Conservation (phyloP, 2,113 vertebrate genomes). For the Brachypteracias leptosomus region DNA sequence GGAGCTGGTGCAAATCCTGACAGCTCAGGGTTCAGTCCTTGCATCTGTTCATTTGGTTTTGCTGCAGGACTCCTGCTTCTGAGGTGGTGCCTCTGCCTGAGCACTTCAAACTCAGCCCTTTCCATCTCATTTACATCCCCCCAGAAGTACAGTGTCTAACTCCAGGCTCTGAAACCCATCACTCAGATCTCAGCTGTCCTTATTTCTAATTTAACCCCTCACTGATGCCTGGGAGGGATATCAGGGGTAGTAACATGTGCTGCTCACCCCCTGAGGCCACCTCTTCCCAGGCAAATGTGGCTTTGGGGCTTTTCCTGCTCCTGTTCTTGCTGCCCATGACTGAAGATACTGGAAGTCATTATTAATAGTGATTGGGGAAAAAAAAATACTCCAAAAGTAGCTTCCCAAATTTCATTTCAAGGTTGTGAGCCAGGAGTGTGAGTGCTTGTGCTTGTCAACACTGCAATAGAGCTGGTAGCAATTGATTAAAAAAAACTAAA, state of each 20-base stretch:
- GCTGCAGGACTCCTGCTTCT: neutral
- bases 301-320: neutral
- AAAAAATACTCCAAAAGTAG: neutral
- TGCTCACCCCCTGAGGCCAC: neutral
- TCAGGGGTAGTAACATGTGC: neutral
- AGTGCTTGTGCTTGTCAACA: neutral
- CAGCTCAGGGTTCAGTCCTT: neutral
- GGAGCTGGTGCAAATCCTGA: neutral
- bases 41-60: neutral
- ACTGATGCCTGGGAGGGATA: neutral
- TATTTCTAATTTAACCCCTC: neutral
- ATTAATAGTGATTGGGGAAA: neutral
- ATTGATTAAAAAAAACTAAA: neutral
- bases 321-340: neutral
- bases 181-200: neutral
- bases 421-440: neutral
- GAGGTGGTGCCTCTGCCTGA: neutral
- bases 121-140: neutral
- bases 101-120: neutral
- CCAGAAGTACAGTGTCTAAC: neutral
- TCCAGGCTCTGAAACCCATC: neutral
- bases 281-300: neutral
- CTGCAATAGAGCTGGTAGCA: neutral
- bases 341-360: neutral
- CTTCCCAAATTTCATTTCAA: neutral